Base-by-base conservation (phyloP, 2,113 vertebrate species). In the Alosa alosa region DNA sequence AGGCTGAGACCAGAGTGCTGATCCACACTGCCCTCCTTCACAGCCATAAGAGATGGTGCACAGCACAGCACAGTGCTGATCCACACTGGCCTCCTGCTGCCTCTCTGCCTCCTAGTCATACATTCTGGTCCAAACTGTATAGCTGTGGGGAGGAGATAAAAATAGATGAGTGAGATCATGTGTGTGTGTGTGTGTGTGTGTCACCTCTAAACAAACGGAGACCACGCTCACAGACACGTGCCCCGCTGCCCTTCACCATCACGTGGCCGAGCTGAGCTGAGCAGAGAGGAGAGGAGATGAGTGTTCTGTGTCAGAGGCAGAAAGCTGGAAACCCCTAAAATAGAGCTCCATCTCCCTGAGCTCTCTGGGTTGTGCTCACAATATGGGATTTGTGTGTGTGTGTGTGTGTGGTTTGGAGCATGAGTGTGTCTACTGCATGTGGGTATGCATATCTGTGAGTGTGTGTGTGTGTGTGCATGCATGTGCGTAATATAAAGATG, bases 251-350 rank as follows among this genome's bases (percentile, higher is more conserved):
- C 64, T 72, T 11, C 25, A 2, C 64, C 6, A 25, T 72, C 64
- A 72, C 64, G 10, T 72, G 64, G 64, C 64, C 64, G 3, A 31
- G 25, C 64, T 0, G 1, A 13, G 64, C 25, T 1, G 18, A 57
- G 11, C 55, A 25, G 60, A 64, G 18, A 8, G 13, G n/a, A 55
- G 60, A 72, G 64, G 25, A 13, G 25, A 72, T 72, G 64, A 36
- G 64, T 72, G 64, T 31, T 8, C 64, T 13, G 64, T 72, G 64
- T 72, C 64, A 10, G 64, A 72, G n/a, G 64, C 64, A 72, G 31
- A 72, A n/a, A 72, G 64, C 64, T 72, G 64, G 64, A 72, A 72
- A 72, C n/a, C 64, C 64, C 64, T 72, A 72, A 72, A 72, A 72
- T 72, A 72, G 64, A 72, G 64, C 64, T 72, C 64, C 64, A 72